Conservation (phyloP, 23 tunicate genomes). For the Halocynthia roretzi region DNA sequence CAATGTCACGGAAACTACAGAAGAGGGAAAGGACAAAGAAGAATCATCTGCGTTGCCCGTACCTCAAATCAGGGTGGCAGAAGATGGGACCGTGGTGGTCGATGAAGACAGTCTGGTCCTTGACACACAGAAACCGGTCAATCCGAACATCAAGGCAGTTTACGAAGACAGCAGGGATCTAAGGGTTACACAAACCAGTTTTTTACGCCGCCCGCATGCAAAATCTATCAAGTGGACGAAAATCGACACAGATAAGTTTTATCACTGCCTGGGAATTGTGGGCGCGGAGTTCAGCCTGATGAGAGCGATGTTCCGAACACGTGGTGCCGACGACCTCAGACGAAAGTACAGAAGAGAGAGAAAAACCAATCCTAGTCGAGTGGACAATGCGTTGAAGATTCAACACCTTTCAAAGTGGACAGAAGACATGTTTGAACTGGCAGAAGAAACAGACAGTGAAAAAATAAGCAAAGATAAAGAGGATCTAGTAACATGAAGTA, state of each 20-base stretch:
- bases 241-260: constrained; percentile 66
- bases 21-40: constrained; percentile 4
- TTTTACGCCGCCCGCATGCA: constrained; percentile 31
- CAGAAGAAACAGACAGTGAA: too few relatives aligned
- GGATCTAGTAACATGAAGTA: too few relatives aligned
- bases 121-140: constrained; percentile 41
- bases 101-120: constrained; percentile 73
- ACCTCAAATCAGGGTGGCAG: constrained; percentile 74
- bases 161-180: constrained; percentile 48
- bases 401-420: constrained; percentile 93
- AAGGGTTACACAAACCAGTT: constrained; percentile 39
- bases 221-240: constrained; percentile 44
- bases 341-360: constrained; percentile 54
- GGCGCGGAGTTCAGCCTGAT: constrained; percentile 81
- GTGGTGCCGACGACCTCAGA: constrained; percentile 53
- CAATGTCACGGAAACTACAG: background rate
- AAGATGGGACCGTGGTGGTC: constrained; percentile 70
- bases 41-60: constrained; percentile 32
- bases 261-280: constrained; percentile 54
- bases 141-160: constrained; percentile 32
- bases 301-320: constrained; percentile 79
- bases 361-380: constrained; percentile 22
- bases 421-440: constrained; percentile 64
- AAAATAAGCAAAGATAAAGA: too few relatives aligned
- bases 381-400: constrained; percentile 58